phyloP scores from a whole-genome alignment of 2,888 invertebrate species.

The Eurytoma californica region DNA sequence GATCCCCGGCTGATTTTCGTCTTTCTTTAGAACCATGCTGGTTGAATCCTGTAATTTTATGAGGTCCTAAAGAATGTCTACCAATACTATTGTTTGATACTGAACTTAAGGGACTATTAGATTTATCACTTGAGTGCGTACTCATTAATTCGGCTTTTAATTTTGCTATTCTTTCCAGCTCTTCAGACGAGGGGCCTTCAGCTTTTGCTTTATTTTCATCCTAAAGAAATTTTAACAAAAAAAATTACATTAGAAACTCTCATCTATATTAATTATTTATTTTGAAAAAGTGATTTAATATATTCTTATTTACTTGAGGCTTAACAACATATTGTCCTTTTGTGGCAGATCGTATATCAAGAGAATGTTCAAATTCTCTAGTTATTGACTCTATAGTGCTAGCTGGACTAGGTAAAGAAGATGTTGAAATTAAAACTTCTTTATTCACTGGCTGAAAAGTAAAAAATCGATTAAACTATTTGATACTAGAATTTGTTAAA shows the following conservation, averaged over 20 bases:
- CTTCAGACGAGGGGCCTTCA: conserved; percentile 79
- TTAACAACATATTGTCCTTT: conserved; percentile 81
- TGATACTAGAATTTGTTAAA: too few relatives aligned
- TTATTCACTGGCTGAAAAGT: conserved; percentile 72
- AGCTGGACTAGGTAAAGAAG: conserved; percentile 84
- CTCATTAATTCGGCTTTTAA: conserved; percentile 76
- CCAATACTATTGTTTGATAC: conserved; percentile 73
- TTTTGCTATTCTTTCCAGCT: conserved; percentile 79
- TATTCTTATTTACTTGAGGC: conserved; percentile 75
- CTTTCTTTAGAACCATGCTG: conserved; percentile 78
- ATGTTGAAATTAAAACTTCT: conserved; percentile 74
- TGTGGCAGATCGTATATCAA: conserved; percentile 81
- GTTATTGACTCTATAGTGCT: conserved; percentile 88
- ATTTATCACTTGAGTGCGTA: conserved; percentile 70
- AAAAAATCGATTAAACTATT: neutral
- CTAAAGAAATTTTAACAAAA: conserved; percentile 68
- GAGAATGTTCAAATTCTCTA: conserved; percentile 88
- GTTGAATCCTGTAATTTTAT: conserved; percentile 70
- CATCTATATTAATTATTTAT: too few relatives aligned
- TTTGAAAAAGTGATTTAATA: conserved; percentile 7
- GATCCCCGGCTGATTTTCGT: conserved; percentile 90
- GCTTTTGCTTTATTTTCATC: conserved; percentile 83
- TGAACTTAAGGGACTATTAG: conserved; percentile 68
- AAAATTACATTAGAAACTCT: neutral
- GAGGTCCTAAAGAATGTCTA: conserved; percentile 73